phyloP scores from a whole-genome alignment of 30 jellyfish, hydroid and myxozoan genomes.

The Turritopsis dohrnii region DNA sequence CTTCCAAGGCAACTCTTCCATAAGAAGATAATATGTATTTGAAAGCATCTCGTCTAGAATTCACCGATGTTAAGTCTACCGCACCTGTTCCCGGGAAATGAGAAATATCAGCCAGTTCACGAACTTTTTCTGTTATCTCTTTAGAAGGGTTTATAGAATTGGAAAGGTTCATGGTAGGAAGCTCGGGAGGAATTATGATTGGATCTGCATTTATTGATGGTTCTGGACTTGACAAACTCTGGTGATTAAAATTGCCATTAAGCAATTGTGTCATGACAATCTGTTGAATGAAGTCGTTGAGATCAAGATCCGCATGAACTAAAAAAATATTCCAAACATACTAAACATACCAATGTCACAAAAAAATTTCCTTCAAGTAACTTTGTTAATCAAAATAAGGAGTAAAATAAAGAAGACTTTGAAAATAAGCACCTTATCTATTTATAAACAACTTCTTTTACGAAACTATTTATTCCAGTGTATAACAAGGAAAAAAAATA shows the following conservation, averaged over 20 bases:
- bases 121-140: constrained; percentile 32
- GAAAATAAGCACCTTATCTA: too few relatives aligned
- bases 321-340: too few relatives aligned
- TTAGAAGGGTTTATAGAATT: constrained; percentile 34
- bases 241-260: constrained; percentile 17
- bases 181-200: neutral
- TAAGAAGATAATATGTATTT: constrained; percentile 49
- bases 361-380: too few relatives aligned
- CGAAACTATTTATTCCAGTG: too few relatives aligned
- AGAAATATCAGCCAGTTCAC: constrained; percentile 37
- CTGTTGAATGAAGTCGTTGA: constrained; percentile 72
- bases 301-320: constrained; percentile 40
- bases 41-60: constrained; percentile 37
- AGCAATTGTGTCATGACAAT: constrained; percentile 58
- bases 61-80: constrained; percentile 22
- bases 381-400: too few relatives aligned
- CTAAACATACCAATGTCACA: too few relatives aligned
- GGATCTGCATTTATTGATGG: constrained; percentile 9
- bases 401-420: too few relatives aligned
- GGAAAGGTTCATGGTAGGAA: constrained; percentile 7
- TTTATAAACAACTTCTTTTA: too few relatives aligned
- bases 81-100: neutral
- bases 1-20: constrained; percentile 74
- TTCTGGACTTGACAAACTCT: neutral
- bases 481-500: too few relatives aligned